phyloP scores from a whole-genome alignment of 2,888 invertebrate genomes.

The Microchrysa polita region DNA sequence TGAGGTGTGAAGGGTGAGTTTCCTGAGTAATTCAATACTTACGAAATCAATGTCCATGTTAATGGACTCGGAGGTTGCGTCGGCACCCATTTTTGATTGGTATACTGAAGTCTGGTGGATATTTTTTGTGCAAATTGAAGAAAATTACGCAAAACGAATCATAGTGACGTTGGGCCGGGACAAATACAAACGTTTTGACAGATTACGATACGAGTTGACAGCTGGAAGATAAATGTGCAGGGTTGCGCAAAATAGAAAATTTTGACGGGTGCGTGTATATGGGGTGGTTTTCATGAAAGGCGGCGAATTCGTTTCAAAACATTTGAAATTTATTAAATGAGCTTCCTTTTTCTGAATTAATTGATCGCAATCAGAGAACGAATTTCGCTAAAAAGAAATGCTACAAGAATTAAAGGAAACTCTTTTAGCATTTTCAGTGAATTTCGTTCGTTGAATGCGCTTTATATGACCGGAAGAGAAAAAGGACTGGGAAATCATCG shows the following conservation, averaged over 20 bases:
- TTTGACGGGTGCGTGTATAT: conserved; percentile 3
- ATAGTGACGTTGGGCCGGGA: not conserved
- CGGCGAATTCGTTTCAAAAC: no score
- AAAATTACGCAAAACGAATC: not conserved
- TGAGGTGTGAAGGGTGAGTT: not conserved
- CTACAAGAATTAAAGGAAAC: no score
- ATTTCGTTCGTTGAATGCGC: no score
- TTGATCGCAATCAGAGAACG: no score
- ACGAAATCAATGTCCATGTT: conserved; percentile 50
- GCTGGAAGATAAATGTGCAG: not conserved
- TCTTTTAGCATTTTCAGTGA: no score
- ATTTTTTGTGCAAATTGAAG: not conserved
- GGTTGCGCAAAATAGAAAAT: no score
- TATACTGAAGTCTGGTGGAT: not conserved
- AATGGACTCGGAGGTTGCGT: conserved; percentile 1
- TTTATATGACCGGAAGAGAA: no score
- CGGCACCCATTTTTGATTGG: conserved; percentile 9
- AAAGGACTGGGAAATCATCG: no score
- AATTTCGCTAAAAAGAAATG: no score
- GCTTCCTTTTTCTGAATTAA: no score
- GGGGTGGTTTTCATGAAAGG: no score
- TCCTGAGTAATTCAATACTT: conserved; percentile 33
- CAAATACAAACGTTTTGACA: conserved; percentile 18
- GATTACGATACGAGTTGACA: conserved; percentile 6
- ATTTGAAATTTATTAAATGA: no score